Conservation (phyloP, 64 coral and sea anemone genomes). For the Trachythela sp. region DNA sequence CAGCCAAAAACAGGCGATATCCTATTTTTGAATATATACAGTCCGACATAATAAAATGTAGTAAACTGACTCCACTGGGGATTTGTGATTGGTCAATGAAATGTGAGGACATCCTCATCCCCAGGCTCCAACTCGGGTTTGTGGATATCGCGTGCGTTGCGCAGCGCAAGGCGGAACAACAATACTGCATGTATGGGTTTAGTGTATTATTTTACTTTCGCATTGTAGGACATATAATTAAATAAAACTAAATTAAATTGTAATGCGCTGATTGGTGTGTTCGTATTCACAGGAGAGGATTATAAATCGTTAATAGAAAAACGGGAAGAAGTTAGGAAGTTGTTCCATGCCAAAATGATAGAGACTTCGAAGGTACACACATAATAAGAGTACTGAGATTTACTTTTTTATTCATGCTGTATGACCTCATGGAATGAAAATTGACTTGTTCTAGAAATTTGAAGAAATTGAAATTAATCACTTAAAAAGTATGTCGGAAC, state of each 20-base stretch:
- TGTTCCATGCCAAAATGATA: constrained; percentile 95
- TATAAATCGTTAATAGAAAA: constrained; percentile 82
- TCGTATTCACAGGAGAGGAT: constrained; percentile 62
- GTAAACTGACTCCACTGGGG: too few relatives aligned
- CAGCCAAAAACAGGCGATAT: too few relatives aligned
- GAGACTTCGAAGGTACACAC: constrained; percentile 65
- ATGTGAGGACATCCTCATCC: too few relatives aligned
- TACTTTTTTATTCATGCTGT: neutral
- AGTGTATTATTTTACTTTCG: too few relatives aligned
- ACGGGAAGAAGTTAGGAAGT: constrained; percentile 86
- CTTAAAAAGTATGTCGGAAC: constrained; percentile 62
- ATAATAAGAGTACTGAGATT: neutral
- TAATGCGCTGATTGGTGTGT: neutral
- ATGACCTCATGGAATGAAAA: neutral
- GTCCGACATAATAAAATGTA: too few relatives aligned
- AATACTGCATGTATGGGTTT: too few relatives aligned
- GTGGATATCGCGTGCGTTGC: too few relatives aligned
- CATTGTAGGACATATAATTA: too few relatives aligned
- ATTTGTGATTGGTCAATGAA: too few relatives aligned
- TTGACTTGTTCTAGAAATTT: constrained; percentile 62
- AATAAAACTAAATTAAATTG: neutral
- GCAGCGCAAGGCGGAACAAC: too few relatives aligned
- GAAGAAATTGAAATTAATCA: constrained; percentile 87
- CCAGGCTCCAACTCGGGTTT: too few relatives aligned
- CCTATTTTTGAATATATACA: too few relatives aligned